These are phyloP conservation scores for Hippocampus kuda DNA, from an alignment of 2,797 vertebrate genomes.

Conservation along the genomic window DNA sequence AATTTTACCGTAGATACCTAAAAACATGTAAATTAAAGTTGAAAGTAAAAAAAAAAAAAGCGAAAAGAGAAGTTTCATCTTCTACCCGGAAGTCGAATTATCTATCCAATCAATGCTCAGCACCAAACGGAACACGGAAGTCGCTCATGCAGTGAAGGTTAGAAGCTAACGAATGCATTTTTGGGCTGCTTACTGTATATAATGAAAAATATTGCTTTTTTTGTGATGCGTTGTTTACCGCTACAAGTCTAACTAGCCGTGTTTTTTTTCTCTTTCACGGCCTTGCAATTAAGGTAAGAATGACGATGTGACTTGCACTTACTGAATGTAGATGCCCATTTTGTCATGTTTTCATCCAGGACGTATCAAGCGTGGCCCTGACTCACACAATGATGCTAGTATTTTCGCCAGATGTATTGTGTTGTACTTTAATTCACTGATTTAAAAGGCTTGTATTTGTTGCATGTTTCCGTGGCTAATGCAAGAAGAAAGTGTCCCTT, in stretches of 20 bases:
- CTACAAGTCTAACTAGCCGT: not conserved
- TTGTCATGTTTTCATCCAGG: not conserved
- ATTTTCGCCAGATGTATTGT: no score
- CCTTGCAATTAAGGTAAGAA: constrained; percentile 1
- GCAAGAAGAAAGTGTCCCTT: not conserved
- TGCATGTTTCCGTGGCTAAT: no score
- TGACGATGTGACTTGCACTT: not conserved
- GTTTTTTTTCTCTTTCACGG: no score
- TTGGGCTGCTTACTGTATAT: not conserved
- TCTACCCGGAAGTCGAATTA: not conserved
- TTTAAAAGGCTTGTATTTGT: not conserved
- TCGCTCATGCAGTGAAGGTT: not conserved
- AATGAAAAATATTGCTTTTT: not conserved
- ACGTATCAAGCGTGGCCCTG: no score
- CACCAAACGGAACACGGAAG: not conserved
- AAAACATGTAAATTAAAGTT: no score
- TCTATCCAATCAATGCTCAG: constrained; percentile 2
- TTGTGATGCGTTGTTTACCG: not conserved
- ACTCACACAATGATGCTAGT: no score
- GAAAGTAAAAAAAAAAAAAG: not conserved
- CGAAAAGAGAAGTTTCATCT: not conserved
- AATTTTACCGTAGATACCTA: not conserved
- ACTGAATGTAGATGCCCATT: not conserved
- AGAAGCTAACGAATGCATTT: not conserved
- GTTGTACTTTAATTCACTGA: not conserved